Percentiles rank a stretch among this genome's conserved stretches.
Conservation (phyloP, 2,888 invertebrate genomes). For the Netelia melanura region DNA sequence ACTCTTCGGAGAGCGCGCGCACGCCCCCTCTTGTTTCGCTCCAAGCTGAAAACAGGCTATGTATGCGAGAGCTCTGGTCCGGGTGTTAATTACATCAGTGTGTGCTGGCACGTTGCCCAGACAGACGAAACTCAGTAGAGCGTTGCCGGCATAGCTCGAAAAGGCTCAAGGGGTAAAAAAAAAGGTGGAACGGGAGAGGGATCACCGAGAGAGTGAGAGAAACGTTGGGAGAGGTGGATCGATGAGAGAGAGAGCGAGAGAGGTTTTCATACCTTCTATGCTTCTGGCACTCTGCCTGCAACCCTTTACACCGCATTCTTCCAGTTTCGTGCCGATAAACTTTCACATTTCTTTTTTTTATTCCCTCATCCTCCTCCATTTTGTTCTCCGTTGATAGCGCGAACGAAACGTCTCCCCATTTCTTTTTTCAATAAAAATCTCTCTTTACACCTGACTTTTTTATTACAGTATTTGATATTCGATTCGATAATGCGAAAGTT, state of each 20-base stretch:
- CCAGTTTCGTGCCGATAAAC: conserved; percentile 28
- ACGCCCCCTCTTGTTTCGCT: conserved; percentile 38
- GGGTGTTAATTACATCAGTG: conserved; percentile 81
- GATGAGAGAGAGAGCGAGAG: conserved; percentile 46
- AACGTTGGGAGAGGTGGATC: conserved; percentile 24
- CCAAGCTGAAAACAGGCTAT: conserved; percentile 41
- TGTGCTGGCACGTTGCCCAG: conserved; percentile 78
- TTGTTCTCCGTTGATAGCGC: not conserved
- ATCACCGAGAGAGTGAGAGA: conserved; percentile 45
- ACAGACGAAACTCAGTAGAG: conserved; percentile 56
- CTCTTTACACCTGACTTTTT: not conserved
- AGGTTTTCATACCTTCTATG: conserved; percentile 23
- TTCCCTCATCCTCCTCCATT: not conserved
- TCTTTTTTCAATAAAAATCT: not conserved
- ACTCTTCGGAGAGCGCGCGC: conserved; percentile 20
- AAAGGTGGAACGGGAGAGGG: conserved; percentile 45
- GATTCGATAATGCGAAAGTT: not conserved
- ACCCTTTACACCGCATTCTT: conserved; percentile 51
- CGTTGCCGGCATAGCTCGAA: conserved; percentile 35
- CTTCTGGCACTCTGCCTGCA: conserved; percentile 36
- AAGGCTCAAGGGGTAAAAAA: conserved; percentile 47
- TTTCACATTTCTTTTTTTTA: conserved; percentile 22
- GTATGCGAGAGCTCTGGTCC: conserved; percentile 49
- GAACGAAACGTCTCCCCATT: not conserved
- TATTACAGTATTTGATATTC: not conserved